Evolutionary conservation across 64 coral and sea anemone species (phyloP).

Genomic region (Platygyra sinensis): DNA sequence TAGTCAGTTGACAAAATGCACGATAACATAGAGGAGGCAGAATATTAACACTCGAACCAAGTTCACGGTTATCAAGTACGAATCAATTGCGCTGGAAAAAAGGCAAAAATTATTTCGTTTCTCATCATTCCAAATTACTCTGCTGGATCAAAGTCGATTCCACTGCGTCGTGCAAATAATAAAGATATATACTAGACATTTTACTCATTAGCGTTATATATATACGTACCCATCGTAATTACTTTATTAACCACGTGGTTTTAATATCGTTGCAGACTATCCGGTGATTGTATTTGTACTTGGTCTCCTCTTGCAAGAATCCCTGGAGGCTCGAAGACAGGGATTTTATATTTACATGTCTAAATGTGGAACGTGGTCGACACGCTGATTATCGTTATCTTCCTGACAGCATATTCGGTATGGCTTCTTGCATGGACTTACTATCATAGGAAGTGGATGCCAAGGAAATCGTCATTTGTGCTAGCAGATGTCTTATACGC

Average conservation of each 20-base stretch:
- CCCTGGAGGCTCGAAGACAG: neutral
- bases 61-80: too few species aligned
- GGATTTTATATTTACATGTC: conserved; percentile 31
- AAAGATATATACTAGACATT: too few species aligned
- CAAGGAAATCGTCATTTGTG: neutral
- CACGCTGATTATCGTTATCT: neutral
- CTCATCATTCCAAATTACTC: too few species aligned
- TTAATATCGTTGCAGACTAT: neutral
- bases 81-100: too few species aligned
- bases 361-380: conserved; percentile 41
- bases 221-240: too few species aligned
- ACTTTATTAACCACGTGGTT: neutral
- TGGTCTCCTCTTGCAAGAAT: neutral
- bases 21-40: too few species aligned
- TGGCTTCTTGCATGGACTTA: neutral
- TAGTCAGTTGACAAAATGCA: too few species aligned
- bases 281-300: neutral
- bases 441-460: neutral
- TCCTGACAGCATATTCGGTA: neutral
- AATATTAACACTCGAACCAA: too few species aligned
- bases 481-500: neutral
- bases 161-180: too few species aligned
- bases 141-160: too few species aligned
- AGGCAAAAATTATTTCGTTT: too few species aligned
- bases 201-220: too few species aligned